A percentile compares a stretch with the other conserved stretches of the same genome.
Evolutionary conservation across 2,888 invertebrate species (phyloP).

Genomic region (Branchipolynoe longqiensis): DNA sequence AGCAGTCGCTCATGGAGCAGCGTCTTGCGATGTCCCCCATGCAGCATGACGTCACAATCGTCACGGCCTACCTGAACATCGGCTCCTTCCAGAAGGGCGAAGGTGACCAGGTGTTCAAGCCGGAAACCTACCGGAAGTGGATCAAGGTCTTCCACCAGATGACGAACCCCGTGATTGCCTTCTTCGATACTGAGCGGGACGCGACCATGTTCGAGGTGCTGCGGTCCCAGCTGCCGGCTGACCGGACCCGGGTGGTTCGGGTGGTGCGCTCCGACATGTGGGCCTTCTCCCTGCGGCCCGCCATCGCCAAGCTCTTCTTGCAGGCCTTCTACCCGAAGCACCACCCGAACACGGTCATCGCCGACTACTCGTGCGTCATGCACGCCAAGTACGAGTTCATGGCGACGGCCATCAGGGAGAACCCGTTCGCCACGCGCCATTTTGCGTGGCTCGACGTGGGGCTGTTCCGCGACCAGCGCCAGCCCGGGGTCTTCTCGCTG

Average conservation of each 20-base stretch:
- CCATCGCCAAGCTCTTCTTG: constrained; percentile 70
- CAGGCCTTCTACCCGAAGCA: constrained; percentile 72
- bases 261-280: constrained; percentile 69
- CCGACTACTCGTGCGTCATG: constrained; percentile 77
- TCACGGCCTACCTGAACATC: constrained; percentile 66
- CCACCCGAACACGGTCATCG: constrained; percentile 75
- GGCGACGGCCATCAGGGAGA: constrained; percentile 69
- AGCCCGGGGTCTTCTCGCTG: constrained; percentile 13
- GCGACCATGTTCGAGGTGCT: constrained; percentile 66
- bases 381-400: constrained; percentile 78
- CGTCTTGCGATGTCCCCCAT: constrained; percentile 16
- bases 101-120: constrained; percentile 60
- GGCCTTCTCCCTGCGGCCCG: constrained; percentile 70
- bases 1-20: constrained; percentile 38
- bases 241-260: constrained; percentile 68
- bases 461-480: constrained; percentile 70
- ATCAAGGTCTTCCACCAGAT: constrained; percentile 72
- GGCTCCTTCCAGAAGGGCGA: constrained; percentile 64
- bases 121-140: constrained; percentile 72
- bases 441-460: constrained; percentile 77
- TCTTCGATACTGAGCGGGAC: constrained; percentile 70
- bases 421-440: constrained; percentile 72
- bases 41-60: constrained; percentile 63
- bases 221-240: constrained; percentile 65
- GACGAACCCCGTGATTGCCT: constrained; percentile 73